These are phyloP conservation scores for Thamnophis sirtalis DNA, from an alignment of 2,113 vertebrate genomes.

Conservation along the genomic window DNA sequence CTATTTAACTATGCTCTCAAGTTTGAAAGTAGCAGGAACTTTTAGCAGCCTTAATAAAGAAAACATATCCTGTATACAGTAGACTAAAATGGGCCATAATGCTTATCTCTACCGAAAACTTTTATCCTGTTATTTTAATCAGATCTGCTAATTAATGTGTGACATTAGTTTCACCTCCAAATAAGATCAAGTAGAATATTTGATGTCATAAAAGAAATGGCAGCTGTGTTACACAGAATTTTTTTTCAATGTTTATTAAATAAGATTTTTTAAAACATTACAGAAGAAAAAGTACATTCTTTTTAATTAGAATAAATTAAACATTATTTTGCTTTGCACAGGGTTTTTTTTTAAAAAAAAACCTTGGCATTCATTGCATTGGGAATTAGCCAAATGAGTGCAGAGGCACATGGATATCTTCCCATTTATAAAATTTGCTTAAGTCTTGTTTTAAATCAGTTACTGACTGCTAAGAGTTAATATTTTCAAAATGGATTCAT, in stretches of 20 bases:
- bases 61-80: conserved; percentile 40
- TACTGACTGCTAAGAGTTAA: neutral
- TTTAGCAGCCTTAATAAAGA: conserved; percentile 53
- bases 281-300: conserved; percentile 6
- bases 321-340: neutral
- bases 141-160: conserved; percentile 66
- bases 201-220: conserved; percentile 34
- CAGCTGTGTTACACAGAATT: conserved; percentile 39
- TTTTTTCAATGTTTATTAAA: conserved; percentile 1
- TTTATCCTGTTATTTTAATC: conserved; percentile 63
- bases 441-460: neutral
- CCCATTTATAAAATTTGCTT: neutral
- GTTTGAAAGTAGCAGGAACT: conserved; percentile 34
- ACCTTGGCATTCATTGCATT: neutral
- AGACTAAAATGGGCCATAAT: conserved; percentile 65
- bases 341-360: neutral
- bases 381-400: neutral
- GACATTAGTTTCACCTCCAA: conserved; percentile 63
- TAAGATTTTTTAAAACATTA: neutral
- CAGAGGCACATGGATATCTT: accelerated
- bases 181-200: conserved; percentile 41
- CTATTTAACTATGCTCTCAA: neutral
- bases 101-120: conserved; percentile 53
- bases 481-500: neutral
- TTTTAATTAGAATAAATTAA: conserved; percentile 24